Base-by-base conservation (phyloP, 2,888 invertebrate species). In the Sinhomidia bicolor region DNA sequence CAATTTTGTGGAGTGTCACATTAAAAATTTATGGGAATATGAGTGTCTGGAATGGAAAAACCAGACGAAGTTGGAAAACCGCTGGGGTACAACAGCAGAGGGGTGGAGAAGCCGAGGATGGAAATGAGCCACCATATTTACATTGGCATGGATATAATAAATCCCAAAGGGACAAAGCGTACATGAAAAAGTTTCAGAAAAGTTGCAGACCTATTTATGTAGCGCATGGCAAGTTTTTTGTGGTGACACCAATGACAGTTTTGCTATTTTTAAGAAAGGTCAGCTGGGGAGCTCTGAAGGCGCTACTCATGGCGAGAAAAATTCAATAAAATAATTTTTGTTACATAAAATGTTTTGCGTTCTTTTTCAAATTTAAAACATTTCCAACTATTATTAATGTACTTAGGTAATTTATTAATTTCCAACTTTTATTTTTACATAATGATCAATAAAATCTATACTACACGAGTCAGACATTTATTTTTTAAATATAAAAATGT, bases 211-310 rank as follows among this genome's bases (percentile, higher is more conserved):
- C 82, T 1, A 17, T 88, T 32, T 60, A 41, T 41, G 80, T 80
- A 14, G 80, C 80, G 20, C 80, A 80, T 80, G 83, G 79, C 0
- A 83, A 78, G 57, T 54, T 88, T 36, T 88, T 83, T n/a, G 79
- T 88, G 6, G 71, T 88, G 0, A 83, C 51, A 7, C 78, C 88
- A 0, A 41, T 71, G n/a, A 79, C 88, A 0, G 83, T 88, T 0
- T 20, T 88, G 0, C 23, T 12, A 7, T 83, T 78, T 65, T 41
- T 88, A 44, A 78, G 51, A 47, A 88, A 83, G 20, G 76, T 60
- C 4, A 88, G 79, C 17, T 47, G 65, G 41, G 88, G 88, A 4
- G 54, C 68, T 1, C 51, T 88, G 26, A 88, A 88, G 23, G 68
- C 68, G 5, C 14, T 88, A 6, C 44, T 78, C 9, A 78, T 78